These are phyloP conservation scores for Heliconius charithonia DNA, from an alignment of 2,888 invertebrate species.

Conservation along the genomic window DNA sequence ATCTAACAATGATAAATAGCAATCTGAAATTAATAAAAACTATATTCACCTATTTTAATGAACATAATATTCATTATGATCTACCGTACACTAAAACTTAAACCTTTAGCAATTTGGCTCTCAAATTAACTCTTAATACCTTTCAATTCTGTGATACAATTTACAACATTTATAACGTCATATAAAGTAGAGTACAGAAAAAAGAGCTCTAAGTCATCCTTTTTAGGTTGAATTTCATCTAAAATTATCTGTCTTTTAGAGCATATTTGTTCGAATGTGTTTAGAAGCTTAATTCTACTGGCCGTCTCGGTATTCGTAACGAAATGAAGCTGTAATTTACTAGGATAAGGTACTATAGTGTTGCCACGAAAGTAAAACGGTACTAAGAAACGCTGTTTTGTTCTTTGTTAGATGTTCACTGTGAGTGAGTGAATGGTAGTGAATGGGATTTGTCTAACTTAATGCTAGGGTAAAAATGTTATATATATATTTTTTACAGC, in stretches of 20 bases:
- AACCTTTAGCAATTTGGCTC: constrained; percentile 19
- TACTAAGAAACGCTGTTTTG: constrained; percentile 14
- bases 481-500: neutral
- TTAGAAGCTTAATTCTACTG: constrained; percentile 45
- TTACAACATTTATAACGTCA: constrained; percentile 18
- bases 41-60: neutral
- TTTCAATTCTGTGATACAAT: constrained; percentile 21
- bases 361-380: constrained; percentile 21
- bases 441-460: neutral
- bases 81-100: neutral
- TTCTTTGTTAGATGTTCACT: constrained; percentile 18
- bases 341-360: constrained; percentile 36
- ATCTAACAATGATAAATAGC: neutral
- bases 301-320: constrained; percentile 45
- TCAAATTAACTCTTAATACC: constrained; percentile 24
- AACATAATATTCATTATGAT: neutral
- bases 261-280: constrained; percentile 26
- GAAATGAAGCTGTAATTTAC: constrained; percentile 45
- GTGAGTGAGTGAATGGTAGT: constrained; percentile 15
- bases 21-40: neutral
- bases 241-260: constrained; percentile 9
- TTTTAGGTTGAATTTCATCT: neutral
- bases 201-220: neutral
- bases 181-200: neutral
- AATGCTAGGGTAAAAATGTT: neutral